Evolutionary conservation across 1,140 invertebrate species (phyloP).

Genomic region (Atopsyche davidsoni): DNA sequence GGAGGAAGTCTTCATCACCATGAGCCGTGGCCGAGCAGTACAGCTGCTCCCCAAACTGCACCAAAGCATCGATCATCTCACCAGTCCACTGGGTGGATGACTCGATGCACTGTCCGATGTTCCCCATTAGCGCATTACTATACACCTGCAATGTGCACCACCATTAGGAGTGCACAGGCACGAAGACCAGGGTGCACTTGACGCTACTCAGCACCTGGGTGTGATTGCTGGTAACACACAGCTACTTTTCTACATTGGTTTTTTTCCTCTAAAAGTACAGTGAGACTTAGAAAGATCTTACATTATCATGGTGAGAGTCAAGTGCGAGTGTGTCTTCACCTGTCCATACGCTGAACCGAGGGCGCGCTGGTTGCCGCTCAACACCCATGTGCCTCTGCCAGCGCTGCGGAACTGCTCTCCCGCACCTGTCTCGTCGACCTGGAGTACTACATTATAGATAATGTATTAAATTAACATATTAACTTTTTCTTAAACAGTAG

Average conservation of each 20-base stretch:
- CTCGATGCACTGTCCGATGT: constrained; percentile 2
- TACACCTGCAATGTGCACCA: background rate
- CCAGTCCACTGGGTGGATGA: constrained; percentile 3
- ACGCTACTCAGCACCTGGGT: no score
- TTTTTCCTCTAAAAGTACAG: background rate
- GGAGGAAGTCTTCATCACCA: constrained; percentile 6
- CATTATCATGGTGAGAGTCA: background rate
- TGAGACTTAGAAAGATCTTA: background rate
- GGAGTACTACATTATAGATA: no score
- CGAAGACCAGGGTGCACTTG: no score
- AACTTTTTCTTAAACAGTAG: no score
- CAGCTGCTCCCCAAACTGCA: constrained; percentile 8
- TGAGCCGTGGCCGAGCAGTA: constrained; percentile 2
- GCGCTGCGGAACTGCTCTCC: no score
- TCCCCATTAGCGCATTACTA: constrained; percentile 3
- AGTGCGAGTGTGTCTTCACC: constrained; percentile 1
- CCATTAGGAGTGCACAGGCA: no score
- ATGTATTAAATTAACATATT: no score
- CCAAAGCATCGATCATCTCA: background rate
- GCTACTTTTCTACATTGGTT: background rate
- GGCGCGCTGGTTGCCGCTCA: no score
- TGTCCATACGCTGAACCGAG: no score
- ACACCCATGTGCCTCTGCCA: no score
- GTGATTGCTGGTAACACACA: background rate
- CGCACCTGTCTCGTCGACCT: no score